These are phyloP conservation scores for Aleiodes sp. DNA, from an alignment of 1,140 invertebrate species.

Conservation along the genomic window DNA sequence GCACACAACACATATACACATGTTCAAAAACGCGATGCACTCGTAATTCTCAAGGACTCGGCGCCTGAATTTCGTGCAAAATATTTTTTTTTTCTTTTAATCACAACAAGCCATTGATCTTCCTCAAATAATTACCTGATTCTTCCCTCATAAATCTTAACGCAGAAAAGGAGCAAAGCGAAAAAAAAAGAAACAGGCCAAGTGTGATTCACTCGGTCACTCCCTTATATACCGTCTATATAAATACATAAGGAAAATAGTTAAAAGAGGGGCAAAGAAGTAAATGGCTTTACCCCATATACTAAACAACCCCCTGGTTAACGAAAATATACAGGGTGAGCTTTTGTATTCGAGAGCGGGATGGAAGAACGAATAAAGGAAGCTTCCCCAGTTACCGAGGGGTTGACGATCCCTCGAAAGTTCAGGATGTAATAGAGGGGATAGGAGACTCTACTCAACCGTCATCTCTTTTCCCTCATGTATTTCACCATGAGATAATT, in stretches of 20 bases:
- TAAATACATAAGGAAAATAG: not conserved
- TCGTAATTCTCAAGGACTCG: not conserved
- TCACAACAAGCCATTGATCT: not conserved
- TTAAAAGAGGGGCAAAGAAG: not conserved
- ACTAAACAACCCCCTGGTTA: constrained; percentile 9
- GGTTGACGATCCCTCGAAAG: constrained; percentile 11
- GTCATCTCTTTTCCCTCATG: not conserved
- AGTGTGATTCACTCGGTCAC: constrained; percentile 17
- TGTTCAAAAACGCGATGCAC: not conserved
- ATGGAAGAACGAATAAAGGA: not conserved
- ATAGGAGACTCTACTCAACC: constrained; percentile 5
- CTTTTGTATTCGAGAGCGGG: not conserved
- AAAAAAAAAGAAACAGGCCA: not conserved
- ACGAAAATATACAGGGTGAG: not conserved
- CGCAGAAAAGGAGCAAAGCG: too few species aligned
- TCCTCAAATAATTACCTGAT: not conserved
- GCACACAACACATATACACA: too few species aligned
- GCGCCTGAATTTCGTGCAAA: not conserved
- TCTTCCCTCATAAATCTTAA: not conserved
- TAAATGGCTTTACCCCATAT: constrained; percentile 17
- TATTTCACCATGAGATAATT: not conserved
- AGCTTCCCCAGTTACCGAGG: constrained; percentile 29
- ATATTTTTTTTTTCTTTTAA: not conserved
- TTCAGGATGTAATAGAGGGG: not conserved
- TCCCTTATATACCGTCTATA: not conserved